Conservation (phyloP, 2,797 vertebrate genomes). For the Trematomus bernacchii region DNA sequence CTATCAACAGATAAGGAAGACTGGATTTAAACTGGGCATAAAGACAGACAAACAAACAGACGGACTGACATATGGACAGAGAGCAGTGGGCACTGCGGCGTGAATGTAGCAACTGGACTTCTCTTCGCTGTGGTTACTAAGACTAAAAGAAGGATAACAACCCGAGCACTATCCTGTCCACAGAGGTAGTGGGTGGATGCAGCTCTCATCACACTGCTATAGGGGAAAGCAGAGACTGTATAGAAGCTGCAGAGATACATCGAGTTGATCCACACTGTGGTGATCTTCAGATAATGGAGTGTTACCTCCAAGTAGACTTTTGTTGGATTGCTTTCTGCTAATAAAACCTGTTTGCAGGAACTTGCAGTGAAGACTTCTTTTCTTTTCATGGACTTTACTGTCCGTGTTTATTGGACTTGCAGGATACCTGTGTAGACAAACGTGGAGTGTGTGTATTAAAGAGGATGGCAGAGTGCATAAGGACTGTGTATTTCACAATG, state of each 20-base stretch:
- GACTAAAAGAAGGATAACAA: constrained; percentile 74
- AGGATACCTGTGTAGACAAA: constrained; percentile 48
- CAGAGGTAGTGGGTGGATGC: constrained; percentile 80
- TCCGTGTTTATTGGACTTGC: constrained; percentile 42
- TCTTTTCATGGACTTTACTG: constrained; percentile 47
- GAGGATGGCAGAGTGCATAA: constrained; percentile 73
- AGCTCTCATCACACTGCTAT: constrained; percentile 71
- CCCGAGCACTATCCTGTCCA: constrained; percentile 72
- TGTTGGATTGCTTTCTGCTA: constrained; percentile 16
- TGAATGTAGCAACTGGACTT: constrained; percentile 81
- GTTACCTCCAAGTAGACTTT: constrained; percentile 40
- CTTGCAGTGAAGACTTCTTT: constrained; percentile 36
- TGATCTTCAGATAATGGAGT: constrained; percentile 57
- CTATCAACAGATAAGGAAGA: constrained; percentile 45
- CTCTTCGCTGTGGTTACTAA: constrained; percentile 74
- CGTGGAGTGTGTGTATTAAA: constrained; percentile 36
- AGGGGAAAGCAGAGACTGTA: constrained; percentile 68
- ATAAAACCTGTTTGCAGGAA: constrained; percentile 31
- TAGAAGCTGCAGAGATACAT: constrained; percentile 61
- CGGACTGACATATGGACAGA: constrained; percentile 74
- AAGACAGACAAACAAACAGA: constrained; percentile 62
- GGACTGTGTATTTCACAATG: constrained; percentile 63
- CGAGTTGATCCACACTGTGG: constrained; percentile 39
- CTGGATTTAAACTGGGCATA: constrained; percentile 47
- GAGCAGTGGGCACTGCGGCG: constrained; percentile 75